Conservation (phyloP, 2,888 invertebrate genomes). For the Nemotelus pantherinus region DNA sequence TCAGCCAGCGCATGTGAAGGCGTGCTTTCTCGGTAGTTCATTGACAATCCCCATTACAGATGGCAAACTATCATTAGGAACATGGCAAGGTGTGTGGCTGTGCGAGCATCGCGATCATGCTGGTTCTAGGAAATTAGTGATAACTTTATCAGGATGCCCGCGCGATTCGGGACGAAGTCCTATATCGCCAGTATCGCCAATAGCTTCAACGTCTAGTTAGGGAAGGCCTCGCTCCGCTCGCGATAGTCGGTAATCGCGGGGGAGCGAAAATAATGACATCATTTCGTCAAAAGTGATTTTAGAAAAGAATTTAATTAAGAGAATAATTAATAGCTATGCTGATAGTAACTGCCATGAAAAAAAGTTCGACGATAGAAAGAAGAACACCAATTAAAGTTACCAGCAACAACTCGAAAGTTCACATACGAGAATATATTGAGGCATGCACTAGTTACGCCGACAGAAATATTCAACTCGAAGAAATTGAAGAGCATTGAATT, state of each 20-base stretch:
- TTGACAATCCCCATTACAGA: conserved; percentile 96
- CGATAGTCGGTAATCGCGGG: conserved; percentile 67
- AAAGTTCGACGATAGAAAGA: background rate
- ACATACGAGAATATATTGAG: too few species aligned
- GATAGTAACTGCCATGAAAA: conserved; percentile 21
- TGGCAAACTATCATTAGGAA: conserved; percentile 93
- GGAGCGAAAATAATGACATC: conserved; percentile 66
- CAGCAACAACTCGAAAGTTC: background rate
- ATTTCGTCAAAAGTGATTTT: conserved; percentile 66
- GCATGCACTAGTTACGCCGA: too few species aligned
- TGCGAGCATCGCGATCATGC: conserved; percentile 98
- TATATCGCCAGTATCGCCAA: conserved; percentile 84
- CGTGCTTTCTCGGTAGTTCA: conserved; percentile 94
- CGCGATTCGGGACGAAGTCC: conserved; percentile 88
- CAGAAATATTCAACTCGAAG: conserved; percentile 53
- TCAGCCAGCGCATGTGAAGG: conserved; percentile 97
- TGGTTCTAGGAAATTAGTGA: conserved; percentile 88
- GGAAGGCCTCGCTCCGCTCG: conserved; percentile 73
- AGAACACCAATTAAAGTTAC: conserved; percentile 24
- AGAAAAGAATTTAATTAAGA: conserved; percentile 65
- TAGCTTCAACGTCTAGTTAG: conserved; percentile 94
- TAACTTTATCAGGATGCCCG: conserved; percentile 90
- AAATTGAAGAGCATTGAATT: conserved; percentile 60
- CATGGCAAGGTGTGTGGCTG: conserved; percentile 98
- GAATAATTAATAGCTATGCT: conserved; percentile 48